These are phyloP conservation scores for Darevskia nairensis DNA, from an alignment of 2,797 vertebrate genomes.

Conservation along the genomic window DNA sequence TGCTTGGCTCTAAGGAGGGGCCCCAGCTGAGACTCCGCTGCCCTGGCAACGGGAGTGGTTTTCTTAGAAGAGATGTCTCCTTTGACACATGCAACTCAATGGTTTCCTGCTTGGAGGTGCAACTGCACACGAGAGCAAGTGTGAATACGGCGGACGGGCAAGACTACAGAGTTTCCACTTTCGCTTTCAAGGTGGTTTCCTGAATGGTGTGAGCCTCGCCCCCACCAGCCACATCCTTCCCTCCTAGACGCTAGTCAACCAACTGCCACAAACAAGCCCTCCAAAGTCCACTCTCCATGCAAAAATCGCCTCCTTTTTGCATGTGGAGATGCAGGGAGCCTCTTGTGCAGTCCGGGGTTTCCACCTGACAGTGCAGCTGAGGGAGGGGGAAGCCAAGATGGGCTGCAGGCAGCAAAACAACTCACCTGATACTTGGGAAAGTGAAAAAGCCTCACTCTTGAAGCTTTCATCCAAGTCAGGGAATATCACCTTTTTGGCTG, in stretches of 20 bases:
- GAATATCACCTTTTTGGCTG: too few species aligned
- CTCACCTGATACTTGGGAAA: too few species aligned
- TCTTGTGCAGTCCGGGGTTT: too few species aligned
- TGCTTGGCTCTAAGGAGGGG: not conserved
- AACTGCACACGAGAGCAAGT: not conserved
- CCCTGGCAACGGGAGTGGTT: not conserved
- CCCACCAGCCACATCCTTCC: slow-evolving; percentile 40
- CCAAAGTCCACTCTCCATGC: not conserved
- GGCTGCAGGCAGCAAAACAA: too few species aligned
- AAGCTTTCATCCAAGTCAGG: not conserved
- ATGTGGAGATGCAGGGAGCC: not conserved
- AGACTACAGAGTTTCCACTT: not conserved
- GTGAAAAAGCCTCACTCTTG: not conserved
- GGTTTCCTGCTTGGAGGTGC: not conserved
- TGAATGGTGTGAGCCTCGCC: slow-evolving; percentile 19
- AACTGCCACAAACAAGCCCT: not conserved
- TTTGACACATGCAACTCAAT: not conserved
- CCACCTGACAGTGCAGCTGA: not conserved
- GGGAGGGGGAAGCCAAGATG: not conserved
- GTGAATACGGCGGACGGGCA: not conserved
- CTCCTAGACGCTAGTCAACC: not conserved
- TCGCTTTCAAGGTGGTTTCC: slow-evolving; percentile 40
- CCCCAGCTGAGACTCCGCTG: too few species aligned
- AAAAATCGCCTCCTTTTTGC: not conserved
- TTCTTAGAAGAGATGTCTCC: slow-evolving; percentile 1